These are phyloP conservation scores for Cheirogaleus medius DNA, from an alignment of 2,113 vertebrate species.

Conservation along the genomic window DNA sequence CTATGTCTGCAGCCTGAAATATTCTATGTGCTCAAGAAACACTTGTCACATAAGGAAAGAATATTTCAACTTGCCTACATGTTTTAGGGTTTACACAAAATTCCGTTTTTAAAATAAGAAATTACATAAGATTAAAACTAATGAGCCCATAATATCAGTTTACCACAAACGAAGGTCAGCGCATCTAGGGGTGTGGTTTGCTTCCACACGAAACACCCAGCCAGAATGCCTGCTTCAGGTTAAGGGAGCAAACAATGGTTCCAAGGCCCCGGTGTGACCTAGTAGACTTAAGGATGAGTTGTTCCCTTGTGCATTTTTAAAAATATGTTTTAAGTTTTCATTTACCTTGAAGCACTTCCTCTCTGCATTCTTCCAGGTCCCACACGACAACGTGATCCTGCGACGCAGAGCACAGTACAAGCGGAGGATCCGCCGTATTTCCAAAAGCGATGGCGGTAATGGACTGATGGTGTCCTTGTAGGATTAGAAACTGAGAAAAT, in stretches of 20 bases:
- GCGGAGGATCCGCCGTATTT: constrained; percentile 78
- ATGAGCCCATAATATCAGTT: accelerated
- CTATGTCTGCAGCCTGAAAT: not conserved
- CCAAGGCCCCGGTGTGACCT: too few species aligned
- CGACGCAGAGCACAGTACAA: constrained; percentile 91
- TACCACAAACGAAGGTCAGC: not conserved
- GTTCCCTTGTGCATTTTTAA: not conserved
- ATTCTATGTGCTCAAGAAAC: not conserved
- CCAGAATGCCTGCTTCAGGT: not conserved
- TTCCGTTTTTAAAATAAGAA: not conserved
- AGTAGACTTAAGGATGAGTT: accelerated
- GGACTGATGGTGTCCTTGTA: constrained; percentile 88
- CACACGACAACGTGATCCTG: constrained; percentile 88
- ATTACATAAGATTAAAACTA: not conserved
- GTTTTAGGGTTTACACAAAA: not conserved
- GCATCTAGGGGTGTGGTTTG: accelerated
- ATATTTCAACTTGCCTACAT: not conserved
- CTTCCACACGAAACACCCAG: accelerated
- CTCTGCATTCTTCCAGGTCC: constrained; percentile 86
- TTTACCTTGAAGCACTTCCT: constrained; percentile 84
- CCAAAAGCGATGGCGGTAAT: constrained; percentile 90
- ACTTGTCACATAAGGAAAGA: not conserved
- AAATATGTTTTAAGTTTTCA: not conserved
- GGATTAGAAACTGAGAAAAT: constrained; percentile 81
- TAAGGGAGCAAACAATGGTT: not conserved